A percentile compares a stretch with the other conserved stretches of the same genome.
These are phyloP conservation scores for Xestia ashworthii DNA, from an alignment of 2,888 invertebrate species.

Conservation along the genomic window DNA sequence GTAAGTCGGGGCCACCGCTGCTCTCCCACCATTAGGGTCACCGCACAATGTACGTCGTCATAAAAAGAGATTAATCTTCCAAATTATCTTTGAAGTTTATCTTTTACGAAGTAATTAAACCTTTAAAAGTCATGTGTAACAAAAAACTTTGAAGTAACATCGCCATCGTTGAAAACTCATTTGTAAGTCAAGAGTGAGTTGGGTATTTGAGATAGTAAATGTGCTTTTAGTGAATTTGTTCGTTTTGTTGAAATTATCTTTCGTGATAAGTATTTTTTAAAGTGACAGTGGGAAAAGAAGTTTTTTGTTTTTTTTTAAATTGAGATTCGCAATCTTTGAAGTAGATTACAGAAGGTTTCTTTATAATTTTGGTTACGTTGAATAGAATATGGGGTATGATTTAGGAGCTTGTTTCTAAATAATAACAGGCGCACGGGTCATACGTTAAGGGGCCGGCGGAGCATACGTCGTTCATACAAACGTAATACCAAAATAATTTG, in stretches of 20 bases:
- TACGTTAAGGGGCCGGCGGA: too few relatives aligned
- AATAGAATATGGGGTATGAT: too few relatives aligned
- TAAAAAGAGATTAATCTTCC: constrained; percentile 35
- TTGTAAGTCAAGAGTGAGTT: constrained; percentile 28
- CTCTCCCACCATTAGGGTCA: too few relatives aligned
- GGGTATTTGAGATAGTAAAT: constrained; percentile 9
- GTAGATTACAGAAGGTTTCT: neutral
- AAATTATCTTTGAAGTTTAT: constrained; percentile 25
- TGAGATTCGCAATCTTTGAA: neutral
- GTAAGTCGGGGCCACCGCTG: too few relatives aligned
- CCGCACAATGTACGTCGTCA: neutral
- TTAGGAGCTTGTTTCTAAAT: too few relatives aligned
- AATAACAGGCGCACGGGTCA: too few relatives aligned
- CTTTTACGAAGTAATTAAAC: constrained; percentile 49
- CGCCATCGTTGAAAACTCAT: constrained; percentile 35
- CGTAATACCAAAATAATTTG: too few relatives aligned
- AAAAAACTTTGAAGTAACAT: constrained; percentile 49
- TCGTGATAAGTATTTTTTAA: neutral
- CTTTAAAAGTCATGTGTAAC: constrained; percentile 47
- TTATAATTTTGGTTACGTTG: neutral
- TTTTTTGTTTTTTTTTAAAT: neutral
- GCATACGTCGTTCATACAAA: too few relatives aligned
- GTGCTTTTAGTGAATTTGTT: neutral
- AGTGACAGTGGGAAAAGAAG: neutral
- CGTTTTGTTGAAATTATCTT: constrained; percentile 1